phyloP scores from a whole-genome alignment of 37 sponge, comb jelly and placozoan species.

The Halisarca cf. caerulea region DNA sequence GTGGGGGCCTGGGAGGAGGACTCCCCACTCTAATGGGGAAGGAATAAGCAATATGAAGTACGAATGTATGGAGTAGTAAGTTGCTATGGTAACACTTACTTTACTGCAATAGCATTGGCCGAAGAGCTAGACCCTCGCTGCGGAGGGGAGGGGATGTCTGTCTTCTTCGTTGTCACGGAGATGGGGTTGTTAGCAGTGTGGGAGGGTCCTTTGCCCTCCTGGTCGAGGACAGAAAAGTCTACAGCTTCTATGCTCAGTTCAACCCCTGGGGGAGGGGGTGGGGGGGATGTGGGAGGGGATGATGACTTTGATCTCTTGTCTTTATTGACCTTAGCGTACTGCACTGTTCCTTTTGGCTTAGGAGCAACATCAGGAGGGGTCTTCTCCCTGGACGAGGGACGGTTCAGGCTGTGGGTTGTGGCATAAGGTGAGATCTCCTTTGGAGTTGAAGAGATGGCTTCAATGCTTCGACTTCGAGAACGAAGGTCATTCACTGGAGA shows the following conservation, averaged over 20 bases:
- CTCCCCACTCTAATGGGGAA: conserved; percentile 5
- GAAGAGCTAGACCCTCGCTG: not conserved
- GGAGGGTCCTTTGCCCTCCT: too few species aligned
- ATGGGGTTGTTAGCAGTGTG: not conserved
- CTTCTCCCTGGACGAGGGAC: not conserved
- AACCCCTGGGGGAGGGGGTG: conserved; percentile 5
- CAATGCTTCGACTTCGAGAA: not conserved
- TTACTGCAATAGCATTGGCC: not conserved
- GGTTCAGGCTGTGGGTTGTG: not conserved
- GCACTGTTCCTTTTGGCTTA: not conserved
- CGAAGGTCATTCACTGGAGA: not conserved
- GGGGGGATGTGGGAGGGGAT: not conserved
- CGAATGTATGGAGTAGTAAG: too few species aligned
- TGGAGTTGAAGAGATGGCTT: not conserved
- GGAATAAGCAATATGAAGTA: not conserved
- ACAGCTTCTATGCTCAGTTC: too few species aligned
- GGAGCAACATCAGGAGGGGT: conserved; percentile 19
- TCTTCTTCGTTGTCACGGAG: conserved; percentile 26
- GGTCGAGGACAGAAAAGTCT: not conserved
- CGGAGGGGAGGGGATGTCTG: not conserved
- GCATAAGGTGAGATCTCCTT: conserved; percentile 14
- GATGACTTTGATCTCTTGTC: not conserved
- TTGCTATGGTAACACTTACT: not conserved
- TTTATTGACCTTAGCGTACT: conserved; percentile 12
- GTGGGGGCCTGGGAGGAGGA: not conserved